phyloP scores from a whole-genome alignment of 2,113 vertebrate genomes.

The Leucosticte australis region DNA sequence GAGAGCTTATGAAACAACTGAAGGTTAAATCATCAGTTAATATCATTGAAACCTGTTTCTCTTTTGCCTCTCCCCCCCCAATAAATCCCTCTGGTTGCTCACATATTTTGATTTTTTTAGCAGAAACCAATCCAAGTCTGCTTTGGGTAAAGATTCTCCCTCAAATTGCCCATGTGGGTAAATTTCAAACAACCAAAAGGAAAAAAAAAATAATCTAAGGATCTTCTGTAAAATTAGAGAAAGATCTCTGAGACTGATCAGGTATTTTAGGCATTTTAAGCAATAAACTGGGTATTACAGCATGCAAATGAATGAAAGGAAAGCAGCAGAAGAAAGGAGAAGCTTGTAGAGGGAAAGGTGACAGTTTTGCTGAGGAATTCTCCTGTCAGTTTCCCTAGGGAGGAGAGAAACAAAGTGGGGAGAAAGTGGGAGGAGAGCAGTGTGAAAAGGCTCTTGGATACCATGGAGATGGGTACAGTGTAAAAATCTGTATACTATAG shows the following conservation, averaged over 20 bases:
- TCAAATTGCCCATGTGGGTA: background rate
- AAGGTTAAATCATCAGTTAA: slow-evolving; percentile 36
- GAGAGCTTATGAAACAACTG: slow-evolving; percentile 13
- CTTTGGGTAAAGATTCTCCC: background rate
- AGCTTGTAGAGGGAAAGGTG: background rate
- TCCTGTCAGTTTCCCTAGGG: slow-evolving; percentile 25
- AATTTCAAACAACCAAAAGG: background rate
- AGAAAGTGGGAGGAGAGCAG: slow-evolving; percentile 55
- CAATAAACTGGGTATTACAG: background rate
- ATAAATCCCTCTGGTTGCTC: background rate
- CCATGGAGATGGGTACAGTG: slow-evolving; percentile 65
- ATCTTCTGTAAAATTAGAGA: background rate
- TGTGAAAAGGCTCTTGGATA: slow-evolving; percentile 56
- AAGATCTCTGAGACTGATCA: background rate
- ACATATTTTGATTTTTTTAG: background rate
- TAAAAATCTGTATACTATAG: slow-evolving; percentile 65
- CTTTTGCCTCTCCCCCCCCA: background rate
- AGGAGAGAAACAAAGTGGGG: slow-evolving; percentile 46
- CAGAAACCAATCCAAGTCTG: background rate
- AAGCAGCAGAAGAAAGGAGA: background rate
- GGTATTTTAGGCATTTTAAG: background rate
- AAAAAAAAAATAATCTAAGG: background rate
- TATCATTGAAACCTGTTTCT: background rate
- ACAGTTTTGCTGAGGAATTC: slow-evolving; percentile 45
- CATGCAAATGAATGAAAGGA: background rate